Conservation (phyloP, 1,140 invertebrate genomes). For the Drosophila setifemur region DNA sequence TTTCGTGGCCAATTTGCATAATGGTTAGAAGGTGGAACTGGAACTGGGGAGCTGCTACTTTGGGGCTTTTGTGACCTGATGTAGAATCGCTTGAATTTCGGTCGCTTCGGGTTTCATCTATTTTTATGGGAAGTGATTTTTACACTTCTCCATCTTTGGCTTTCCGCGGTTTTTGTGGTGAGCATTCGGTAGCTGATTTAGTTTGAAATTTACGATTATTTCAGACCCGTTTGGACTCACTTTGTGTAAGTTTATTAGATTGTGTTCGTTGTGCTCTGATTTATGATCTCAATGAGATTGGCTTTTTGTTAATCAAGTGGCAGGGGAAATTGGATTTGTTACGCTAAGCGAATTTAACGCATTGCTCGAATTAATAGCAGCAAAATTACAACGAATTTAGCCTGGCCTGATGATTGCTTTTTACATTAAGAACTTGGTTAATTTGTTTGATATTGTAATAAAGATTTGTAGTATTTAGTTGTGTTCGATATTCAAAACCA, state of each 20-base stretch:
- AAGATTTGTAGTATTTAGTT: too few species aligned
- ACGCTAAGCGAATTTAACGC: too few species aligned
- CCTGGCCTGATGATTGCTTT: too few species aligned
- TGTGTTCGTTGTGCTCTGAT: conserved; percentile 4
- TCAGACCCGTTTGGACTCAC: conserved; percentile 1
- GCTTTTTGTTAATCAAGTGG: not conserved
- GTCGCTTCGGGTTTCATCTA: conserved; percentile 16
- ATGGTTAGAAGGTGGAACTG: conserved; percentile 37
- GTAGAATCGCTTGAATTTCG: conserved; percentile 37
- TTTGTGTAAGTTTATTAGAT: conserved; percentile 19
- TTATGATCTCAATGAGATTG: not conserved
- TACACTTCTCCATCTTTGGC: conserved; percentile 3
- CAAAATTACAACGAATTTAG: too few species aligned
- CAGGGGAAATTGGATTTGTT: not conserved
- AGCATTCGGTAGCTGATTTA: conserved; percentile 25
- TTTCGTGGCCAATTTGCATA: conserved; percentile 67
- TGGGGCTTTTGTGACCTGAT: not conserved
- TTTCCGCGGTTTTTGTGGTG: conserved; percentile 28
- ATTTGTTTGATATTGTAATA: too few species aligned
- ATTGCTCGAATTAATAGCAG: too few species aligned
- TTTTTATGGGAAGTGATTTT: conserved; percentile 36
- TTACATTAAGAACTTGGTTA: too few species aligned
- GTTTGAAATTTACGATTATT: conserved; percentile 18
- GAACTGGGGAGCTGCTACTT: not conserved
- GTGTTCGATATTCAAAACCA: too few species aligned